Percentiles rank a stretch among this genome's conserved stretches.
These are phyloP conservation scores for Campoletis sonorensis DNA, from an alignment of 1,140 invertebrate species.

Conservation along the genomic window DNA sequence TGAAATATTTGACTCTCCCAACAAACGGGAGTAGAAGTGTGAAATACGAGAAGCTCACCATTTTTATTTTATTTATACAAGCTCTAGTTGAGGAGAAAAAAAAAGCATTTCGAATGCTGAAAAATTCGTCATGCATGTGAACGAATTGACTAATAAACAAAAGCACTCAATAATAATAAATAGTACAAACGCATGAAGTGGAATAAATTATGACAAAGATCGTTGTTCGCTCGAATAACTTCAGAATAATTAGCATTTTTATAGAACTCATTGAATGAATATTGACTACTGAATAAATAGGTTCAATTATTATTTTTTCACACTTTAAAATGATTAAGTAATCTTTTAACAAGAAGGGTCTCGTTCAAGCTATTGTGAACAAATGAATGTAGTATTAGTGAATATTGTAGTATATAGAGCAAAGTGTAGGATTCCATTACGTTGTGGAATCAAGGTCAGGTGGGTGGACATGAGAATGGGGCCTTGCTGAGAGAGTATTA, in stretches of 20 bases:
- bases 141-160: too few relatives aligned
- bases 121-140: too few relatives aligned
- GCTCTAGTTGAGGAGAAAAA: too few relatives aligned
- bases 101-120: too few relatives aligned
- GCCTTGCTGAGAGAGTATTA: constrained; percentile 38
- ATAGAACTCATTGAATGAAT: too few relatives aligned
- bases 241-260: too few relatives aligned
- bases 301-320: not conserved
- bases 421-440: constrained; percentile 9
- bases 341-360: constrained; percentile 18
- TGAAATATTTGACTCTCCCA: not conserved
- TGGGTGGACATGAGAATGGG: constrained; percentile 10
- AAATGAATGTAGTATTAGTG: not conserved
- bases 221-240: too few relatives aligned
- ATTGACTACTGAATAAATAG: not conserved
- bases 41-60: too few relatives aligned
- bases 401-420: not conserved
- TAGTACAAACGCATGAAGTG: not conserved
- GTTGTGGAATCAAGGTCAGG: constrained; percentile 33
- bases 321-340: not conserved
- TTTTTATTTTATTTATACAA: too few relatives aligned
- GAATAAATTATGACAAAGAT: not conserved
- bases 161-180: too few relatives aligned
- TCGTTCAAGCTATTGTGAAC: not conserved
- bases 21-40: too few relatives aligned